Evolutionary conservation across 64 coral and sea anemone species (phyloP), one percentile per base, ranked within the genome.

Genomic region (Anthopleura sola): DNA sequence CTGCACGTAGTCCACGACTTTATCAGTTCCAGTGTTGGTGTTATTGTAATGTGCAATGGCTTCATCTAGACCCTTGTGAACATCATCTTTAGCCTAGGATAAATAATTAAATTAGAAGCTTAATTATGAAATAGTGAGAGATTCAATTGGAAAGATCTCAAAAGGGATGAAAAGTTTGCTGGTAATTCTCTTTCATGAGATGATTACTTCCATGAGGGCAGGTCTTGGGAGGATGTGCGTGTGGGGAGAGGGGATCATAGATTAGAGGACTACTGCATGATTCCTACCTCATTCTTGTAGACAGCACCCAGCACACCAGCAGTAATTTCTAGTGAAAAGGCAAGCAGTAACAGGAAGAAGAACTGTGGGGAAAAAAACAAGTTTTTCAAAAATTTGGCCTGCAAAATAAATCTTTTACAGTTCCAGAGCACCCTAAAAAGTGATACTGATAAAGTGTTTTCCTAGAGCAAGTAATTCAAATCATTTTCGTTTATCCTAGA

Each of bases 241-340:
- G 18, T 18, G 55, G 55, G 55, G 54, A 16, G 55, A 4, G 17
- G 2, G 21, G n/a, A 62, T 21, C 5, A 62, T n/a, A n/a, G 18
- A 56, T 56, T 56, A 56, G 2, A 56, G 40, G 40, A 8, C 13
- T 53, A 53, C 50, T 13, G 2, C 50, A 53, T 53, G 50, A 12
- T 53, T 53, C 50, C 16, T 79, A 91, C 89, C 89, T 91, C 68
- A 33, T 91, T 26, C 56, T 86, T 86, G 84, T 91, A 86, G 2
- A 91, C 32, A 81, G 57, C 84, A 47, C 89, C 89, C 54, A 91
- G 19, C 0, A 86, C 89, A 44, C 89, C 89, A 16, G 84, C 84
- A 66, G 89, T 8, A 40, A 91, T 62, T 78, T 91, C 89, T 56
- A 91, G 7, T n/a, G 89, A 37, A 51, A 91, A 71, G 20, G 85